These are phyloP conservation scores for Sitta europaea DNA, from an alignment of 2,113 vertebrate genomes.

Conservation along the genomic window DNA sequence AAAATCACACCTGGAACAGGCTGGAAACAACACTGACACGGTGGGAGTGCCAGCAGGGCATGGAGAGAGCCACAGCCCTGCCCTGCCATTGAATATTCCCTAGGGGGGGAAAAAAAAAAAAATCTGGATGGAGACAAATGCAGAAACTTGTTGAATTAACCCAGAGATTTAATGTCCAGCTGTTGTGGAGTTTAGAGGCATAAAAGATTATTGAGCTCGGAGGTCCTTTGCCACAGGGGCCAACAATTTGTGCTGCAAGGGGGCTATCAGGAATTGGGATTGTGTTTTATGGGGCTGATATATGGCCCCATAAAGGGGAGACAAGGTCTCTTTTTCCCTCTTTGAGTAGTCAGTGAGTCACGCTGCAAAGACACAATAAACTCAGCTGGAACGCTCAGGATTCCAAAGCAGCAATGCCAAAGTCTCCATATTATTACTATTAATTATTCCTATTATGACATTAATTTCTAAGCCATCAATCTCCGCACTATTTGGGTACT, in stretches of 20 bases:
- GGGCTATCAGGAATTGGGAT: background rate
- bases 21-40: fast-evolving
- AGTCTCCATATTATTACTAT: conserved; percentile 11
- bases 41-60: background rate
- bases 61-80: background rate
- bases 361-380: background rate
- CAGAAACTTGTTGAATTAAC: conserved; percentile 34
- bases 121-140: background rate
- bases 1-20: background rate
- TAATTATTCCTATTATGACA: conserved; percentile 56
- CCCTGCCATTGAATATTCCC: background rate
- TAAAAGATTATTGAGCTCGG: conserved; percentile 9
- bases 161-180: conserved; percentile 13
- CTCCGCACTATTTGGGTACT: background rate
- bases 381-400: background rate
- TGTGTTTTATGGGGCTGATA: conserved; percentile 32
- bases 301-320: background rate
- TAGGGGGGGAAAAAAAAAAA: fast-evolving
- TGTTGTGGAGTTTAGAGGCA: background rate
- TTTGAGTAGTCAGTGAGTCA: background rate
- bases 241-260: background rate
- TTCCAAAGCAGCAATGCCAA: background rate
- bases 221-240: background rate
- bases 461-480: conserved; percentile 51
- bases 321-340: background rate